phyloP scores from a whole-genome alignment of 1,140 invertebrate genomes.

The Augochlora pura region DNA sequence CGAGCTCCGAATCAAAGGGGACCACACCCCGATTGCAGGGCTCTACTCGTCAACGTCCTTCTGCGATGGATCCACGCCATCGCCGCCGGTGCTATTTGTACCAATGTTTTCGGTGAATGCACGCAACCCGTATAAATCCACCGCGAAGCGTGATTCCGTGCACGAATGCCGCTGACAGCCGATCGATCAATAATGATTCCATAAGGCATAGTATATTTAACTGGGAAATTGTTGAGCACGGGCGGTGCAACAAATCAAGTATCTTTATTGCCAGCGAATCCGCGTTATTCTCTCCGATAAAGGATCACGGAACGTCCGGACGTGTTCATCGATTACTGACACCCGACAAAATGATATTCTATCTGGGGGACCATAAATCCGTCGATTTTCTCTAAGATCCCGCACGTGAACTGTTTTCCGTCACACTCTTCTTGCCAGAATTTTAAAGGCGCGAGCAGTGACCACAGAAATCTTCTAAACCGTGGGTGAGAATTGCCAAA shows the following conservation, averaged over 20 bases:
- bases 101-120: conserved; percentile 3
- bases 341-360: not conserved
- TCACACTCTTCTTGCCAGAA: not conserved
- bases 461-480: no score
- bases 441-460: no score
- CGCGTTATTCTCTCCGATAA: not conserved
- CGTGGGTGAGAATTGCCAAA: no score
- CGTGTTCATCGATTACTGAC: not conserved
- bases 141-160: conserved; percentile 19
- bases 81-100: not conserved
- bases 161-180: conserved; percentile 43
- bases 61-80: not conserved
- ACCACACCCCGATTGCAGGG: not conserved
- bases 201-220: conserved; percentile 43
- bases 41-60: not conserved
- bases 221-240: conserved; percentile 1
- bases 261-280: not conserved
- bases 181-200: conserved; percentile 44
- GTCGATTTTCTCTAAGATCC: not conserved
- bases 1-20: not conserved
- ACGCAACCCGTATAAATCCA: conserved; percentile 33
- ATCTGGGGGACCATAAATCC: not conserved
- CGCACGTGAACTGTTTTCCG: not conserved
- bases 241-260: conserved; percentile 6
- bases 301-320: not conserved